phyloP scores from a whole-genome alignment of 2,797 vertebrate species.

The Coluber constrictor region DNA sequence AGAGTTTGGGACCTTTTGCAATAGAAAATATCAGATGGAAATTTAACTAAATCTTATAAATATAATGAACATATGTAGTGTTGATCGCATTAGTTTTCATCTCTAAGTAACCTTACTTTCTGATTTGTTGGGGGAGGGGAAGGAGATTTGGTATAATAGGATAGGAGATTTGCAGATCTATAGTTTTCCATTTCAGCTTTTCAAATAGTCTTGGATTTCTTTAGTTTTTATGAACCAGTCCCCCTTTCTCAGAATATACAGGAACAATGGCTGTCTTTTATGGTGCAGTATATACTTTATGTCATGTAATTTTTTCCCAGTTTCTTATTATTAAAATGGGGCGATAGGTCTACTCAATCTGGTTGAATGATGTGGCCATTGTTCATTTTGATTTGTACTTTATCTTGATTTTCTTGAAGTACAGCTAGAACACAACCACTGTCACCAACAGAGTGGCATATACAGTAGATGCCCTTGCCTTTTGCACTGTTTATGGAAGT shows the following conservation, averaged over 20 bases:
- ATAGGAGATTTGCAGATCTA: neutral
- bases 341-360: neutral
- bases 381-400: too few species aligned
- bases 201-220: neutral
- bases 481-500: neutral
- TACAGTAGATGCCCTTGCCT: neutral
- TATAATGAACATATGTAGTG: neutral
- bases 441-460: too few species aligned
- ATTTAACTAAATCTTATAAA: neutral
- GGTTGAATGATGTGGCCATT: neutral
- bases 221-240: neutral
- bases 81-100: neutral
- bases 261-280: neutral
- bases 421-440: neutral
- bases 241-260: neutral
- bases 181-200: neutral
- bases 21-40: neutral
- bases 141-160: neutral
- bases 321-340: neutral
- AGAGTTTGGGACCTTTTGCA: neutral
- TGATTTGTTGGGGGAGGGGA: neutral
- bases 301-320: neutral
- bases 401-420: neutral
- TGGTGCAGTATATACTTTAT: neutral
- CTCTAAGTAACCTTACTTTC: neutral